phyloP scores from a whole-genome alignment of 2,888 invertebrate genomes.

The Eustalomyia histrio region DNA sequence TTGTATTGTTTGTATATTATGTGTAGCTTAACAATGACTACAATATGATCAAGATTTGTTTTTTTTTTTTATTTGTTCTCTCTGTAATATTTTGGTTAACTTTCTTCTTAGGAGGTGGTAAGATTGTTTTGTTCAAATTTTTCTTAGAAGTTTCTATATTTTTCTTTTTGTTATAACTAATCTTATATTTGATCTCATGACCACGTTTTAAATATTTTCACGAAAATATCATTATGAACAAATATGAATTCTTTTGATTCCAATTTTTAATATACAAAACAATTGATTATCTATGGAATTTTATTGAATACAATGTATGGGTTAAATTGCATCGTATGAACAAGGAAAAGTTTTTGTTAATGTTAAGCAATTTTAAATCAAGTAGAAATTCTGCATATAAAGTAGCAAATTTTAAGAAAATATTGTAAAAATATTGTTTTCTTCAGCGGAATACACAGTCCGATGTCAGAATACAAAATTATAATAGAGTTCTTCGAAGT shows the following conservation, averaged over 20 bases:
- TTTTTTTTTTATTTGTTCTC: slow-evolving; percentile 12
- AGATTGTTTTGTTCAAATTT: background rate
- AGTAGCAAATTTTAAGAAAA: too few species aligned
- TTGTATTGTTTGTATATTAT: slow-evolving; percentile 3
- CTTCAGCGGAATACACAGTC: too few species aligned
- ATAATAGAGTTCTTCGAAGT: too few species aligned
- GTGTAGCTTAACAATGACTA: slow-evolving; percentile 33
- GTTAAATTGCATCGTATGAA: slow-evolving; percentile 10
- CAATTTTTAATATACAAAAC: slow-evolving; percentile 30
- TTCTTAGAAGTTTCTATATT: slow-evolving; percentile 14
- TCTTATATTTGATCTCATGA: background rate
- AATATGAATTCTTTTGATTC: slow-evolving; percentile 46
- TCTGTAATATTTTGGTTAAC: slow-evolving; percentile 5
- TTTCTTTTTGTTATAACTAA: slow-evolving; percentile 2
- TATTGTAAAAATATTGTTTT: too few species aligned
- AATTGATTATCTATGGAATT: slow-evolving; percentile 38
- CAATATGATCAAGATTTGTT: slow-evolving; percentile 36
- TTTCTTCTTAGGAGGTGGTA: slow-evolving; percentile 31
- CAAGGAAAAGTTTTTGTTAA: background rate
- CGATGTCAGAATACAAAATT: too few species aligned
- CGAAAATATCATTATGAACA: slow-evolving; percentile 35
- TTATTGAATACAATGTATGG: slow-evolving; percentile 41
- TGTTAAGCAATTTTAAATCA: too few species aligned
- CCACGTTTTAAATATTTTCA: slow-evolving; percentile 14
- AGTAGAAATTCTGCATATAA: too few species aligned